A percentile compares a stretch with the other conserved stretches of the same genome.
phyloP scores from a whole-genome alignment of 2,888 invertebrate genomes.

The Cotesia congregata region DNA sequence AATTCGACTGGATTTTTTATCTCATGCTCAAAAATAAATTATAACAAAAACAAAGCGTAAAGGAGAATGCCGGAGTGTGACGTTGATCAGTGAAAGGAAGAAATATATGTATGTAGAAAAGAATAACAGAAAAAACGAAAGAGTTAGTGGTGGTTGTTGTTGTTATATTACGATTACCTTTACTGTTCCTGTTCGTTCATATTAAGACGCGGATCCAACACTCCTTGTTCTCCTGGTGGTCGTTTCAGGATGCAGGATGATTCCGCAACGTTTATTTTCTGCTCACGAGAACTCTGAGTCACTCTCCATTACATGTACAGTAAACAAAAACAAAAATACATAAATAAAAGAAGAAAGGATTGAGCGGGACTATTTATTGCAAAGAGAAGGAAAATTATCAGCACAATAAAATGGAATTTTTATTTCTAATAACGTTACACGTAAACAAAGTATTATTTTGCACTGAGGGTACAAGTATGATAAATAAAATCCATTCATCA shows the following conservation, averaged over 20 bases:
- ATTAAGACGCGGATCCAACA: neutral
- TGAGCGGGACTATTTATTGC: neutral
- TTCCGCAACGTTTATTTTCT: constrained; percentile 66
- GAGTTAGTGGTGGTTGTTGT: constrained; percentile 6
- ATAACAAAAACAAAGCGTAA: neutral
- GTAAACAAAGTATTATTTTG: neutral
- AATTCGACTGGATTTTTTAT: neutral
- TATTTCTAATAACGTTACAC: constrained; percentile 18
- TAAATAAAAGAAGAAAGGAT: neutral
- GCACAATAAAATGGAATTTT: constrained; percentile 20
- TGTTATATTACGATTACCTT: neutral
- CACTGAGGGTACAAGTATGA: neutral
- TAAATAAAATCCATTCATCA: constrained; percentile 14
- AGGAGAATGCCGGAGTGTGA: constrained; percentile 13
- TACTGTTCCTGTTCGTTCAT: neutral
- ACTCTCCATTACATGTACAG: constrained; percentile 5
- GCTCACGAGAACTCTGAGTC: constrained; percentile 46
- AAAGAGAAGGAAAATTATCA: neutral
- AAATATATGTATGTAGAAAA: neutral
- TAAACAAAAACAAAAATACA: constrained; percentile 1
- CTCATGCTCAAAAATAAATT: too few relatives aligned
- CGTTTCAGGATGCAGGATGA: constrained; percentile 50
- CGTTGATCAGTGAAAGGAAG: constrained; percentile 7
- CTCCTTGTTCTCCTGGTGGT: neutral
- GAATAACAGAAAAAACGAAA: constrained; percentile 31